Conservation (phyloP, 2,888 invertebrate species). For the Microdon myrmicae region DNA sequence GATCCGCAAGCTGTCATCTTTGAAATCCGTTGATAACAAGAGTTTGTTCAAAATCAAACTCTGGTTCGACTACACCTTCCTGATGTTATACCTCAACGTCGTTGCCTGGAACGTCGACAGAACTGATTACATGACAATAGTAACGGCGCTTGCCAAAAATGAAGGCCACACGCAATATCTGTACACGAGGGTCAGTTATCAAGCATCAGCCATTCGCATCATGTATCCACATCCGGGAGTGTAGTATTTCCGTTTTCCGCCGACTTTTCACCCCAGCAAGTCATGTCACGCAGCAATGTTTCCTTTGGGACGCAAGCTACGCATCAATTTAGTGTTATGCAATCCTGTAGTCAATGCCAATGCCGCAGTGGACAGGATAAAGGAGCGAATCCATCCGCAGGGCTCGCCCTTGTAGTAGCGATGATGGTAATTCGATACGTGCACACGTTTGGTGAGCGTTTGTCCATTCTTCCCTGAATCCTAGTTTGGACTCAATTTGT, state of each 20-base stretch:
- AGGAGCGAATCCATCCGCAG: slow-evolving; percentile 39
- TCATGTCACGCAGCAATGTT: slow-evolving; percentile 36
- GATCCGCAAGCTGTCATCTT: no score
- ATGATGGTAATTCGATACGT: slow-evolving; percentile 45
- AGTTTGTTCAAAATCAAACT: no score
- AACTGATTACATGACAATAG: slow-evolving; percentile 46
- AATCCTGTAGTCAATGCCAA: slow-evolving; percentile 46
- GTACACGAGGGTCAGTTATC: slow-evolving; percentile 46
- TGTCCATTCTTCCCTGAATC: slow-evolving; percentile 17
- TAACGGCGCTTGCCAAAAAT: slow-evolving; percentile 12
- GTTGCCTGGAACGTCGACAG: no score
- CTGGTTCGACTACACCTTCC: no score
- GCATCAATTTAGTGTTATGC: slow-evolving; percentile 38
- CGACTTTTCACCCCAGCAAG: slow-evolving; percentile 23
- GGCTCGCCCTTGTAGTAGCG: slow-evolving; percentile 9
- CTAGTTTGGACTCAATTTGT: slow-evolving; percentile 41
- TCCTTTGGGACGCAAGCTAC: slow-evolving; percentile 1
- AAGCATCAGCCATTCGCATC: slow-evolving; percentile 38
- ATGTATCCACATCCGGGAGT: slow-evolving; percentile 19
- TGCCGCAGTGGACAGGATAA: slow-evolving; percentile 43
- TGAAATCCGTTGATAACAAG: no score
- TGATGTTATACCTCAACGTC: no score
- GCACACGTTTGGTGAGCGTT: slow-evolving; percentile 8
- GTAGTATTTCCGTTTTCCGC: slow-evolving; percentile 1
- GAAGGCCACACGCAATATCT: slow-evolving; percentile 9